Evolutionary conservation across 2,113 vertebrate species (phyloP), one percentile per base, ranked within the genome.

Genomic region (Periophthalmodon schlosseri): DNA sequence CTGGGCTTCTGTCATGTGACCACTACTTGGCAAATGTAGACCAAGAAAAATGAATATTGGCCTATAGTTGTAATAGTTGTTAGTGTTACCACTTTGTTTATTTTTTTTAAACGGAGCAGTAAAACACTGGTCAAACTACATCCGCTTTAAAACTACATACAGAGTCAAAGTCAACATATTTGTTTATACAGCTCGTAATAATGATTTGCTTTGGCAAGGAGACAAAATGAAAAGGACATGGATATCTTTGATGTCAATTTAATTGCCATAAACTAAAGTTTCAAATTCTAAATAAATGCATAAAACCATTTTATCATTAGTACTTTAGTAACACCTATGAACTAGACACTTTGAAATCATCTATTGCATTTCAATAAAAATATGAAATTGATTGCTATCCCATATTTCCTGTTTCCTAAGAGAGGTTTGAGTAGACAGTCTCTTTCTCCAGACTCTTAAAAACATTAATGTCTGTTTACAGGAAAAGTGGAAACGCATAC

Each of bases 401-500:
- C 49, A 52, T 18, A 52, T 20, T 54, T 54, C n/a, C 18, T 6
- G 52, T n/a, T 54, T 6, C 5, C 18, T 54, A 54, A 54, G 14
- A 52, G 49, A 52, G 6, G 46, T 14, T 20, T 52, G 49, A 52
- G 15, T 20, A 52, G 15, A 15, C 46, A 4, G 46, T 12, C 46
- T 11, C 15, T 47, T 47, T 20, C 49, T 52, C 1, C 16, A 23
- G n/a, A 23, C 56, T 57, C 21, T 52, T 52, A 20, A 52, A 20
- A 5, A 52, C 15, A 12, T 75, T 71, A 0, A 46, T 20, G 12
- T 68, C 49, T 74, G 6, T 70, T 86, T 44, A 33, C 84, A 92
- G 91, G 83, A 74, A 67, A 3, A 13, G 8, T 1, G 33, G 5
- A 60, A 88, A 82, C 0, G 70, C 70, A 0, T 92, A 92, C n/a